Evolutionary conservation across 2,888 invertebrate species (phyloP).

Genomic region (Furcula furcula): DNA sequence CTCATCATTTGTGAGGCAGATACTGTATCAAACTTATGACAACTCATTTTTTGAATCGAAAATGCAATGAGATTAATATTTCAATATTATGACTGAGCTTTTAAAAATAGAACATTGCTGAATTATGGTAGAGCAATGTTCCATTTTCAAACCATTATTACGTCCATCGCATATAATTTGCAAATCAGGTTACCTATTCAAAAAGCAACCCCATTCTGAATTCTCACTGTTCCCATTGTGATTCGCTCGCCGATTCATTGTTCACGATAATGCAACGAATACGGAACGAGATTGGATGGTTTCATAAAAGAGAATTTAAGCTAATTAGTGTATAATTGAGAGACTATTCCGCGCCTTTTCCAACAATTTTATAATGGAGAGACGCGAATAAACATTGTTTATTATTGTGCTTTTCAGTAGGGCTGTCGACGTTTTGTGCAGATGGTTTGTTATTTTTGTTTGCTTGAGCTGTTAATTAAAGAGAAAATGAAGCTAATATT

Average conservation of each 20-base stretch:
- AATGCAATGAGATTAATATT: no score
- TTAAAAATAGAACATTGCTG: no score
- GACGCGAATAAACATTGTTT: conserved; percentile 13
- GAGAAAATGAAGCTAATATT: no score
- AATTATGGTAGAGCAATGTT: no score
- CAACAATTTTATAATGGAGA: conserved; percentile 2
- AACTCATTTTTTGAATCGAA: no score
- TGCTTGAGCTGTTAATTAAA: no score
- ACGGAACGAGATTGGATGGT: conserved; percentile 10
- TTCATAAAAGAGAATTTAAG: background rate
- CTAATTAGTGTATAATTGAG: background rate
- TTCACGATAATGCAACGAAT: no score
- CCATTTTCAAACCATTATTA: conserved; percentile 15
- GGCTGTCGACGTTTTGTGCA: conserved; percentile 10
- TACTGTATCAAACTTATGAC: no score
- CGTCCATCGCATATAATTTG: conserved; percentile 16
- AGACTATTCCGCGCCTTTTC: background rate
- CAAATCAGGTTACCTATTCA: conserved; percentile 28
- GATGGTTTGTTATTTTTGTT: no score
- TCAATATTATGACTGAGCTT: no score
- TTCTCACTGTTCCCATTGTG: conserved; percentile 18
- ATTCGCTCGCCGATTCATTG: conserved; percentile 7
- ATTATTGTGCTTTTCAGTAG: conserved; percentile 24
- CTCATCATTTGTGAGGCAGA: no score
- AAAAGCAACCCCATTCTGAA: conserved; percentile 14